Evolutionary conservation across 2,797 vertebrate species (phyloP).

Genomic region (Muraenolepis orangiensis): DNA sequence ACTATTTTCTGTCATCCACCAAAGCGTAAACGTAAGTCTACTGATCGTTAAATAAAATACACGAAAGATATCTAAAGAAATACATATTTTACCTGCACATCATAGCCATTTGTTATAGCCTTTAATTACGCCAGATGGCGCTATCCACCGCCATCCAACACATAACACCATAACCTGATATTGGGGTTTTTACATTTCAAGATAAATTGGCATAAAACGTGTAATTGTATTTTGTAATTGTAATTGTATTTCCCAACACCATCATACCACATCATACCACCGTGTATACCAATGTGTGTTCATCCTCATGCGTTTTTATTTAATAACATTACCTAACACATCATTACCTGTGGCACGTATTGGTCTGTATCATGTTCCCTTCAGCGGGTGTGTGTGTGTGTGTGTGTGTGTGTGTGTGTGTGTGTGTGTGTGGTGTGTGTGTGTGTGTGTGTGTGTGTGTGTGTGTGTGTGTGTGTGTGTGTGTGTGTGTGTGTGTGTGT

Average conservation of each 20-base stretch:
- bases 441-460: no score
- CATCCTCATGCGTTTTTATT: no score
- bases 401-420: slow-evolving; percentile 1
- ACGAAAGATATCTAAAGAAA: neutral
- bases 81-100: neutral
- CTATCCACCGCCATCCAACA: neutral
- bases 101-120: neutral
- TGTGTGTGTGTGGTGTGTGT: slow-evolving; percentile 1
- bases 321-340: neutral
- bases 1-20: no score
- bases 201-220: neutral
- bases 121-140: neutral
- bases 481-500: neutral
- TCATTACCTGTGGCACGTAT: no score
- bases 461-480: neutral
- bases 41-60: no score
- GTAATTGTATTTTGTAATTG: neutral
- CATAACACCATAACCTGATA: neutral
- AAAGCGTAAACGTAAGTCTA: no score
- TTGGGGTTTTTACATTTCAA: neutral
- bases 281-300: neutral
- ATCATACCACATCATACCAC: neutral
- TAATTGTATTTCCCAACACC: neutral
- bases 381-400: neutral
- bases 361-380: no score